phyloP scores from a whole-genome alignment of 2,888 invertebrate genomes.

The Unio delphinus region DNA sequence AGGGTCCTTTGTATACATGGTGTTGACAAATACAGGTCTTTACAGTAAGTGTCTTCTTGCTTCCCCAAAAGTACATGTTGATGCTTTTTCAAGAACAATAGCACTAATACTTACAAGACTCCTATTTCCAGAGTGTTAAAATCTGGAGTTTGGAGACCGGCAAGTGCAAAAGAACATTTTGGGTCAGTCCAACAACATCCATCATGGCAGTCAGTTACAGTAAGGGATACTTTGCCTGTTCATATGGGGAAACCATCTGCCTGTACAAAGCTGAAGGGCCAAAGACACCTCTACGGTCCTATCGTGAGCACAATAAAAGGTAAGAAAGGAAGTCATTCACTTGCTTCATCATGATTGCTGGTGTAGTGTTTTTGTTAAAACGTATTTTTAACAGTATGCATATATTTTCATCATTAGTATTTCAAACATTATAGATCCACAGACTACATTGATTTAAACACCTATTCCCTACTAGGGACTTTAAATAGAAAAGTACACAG shows the following conservation, averaged over 20 bases:
- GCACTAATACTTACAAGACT: too few relatives aligned
- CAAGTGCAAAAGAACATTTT: constrained; percentile 51
- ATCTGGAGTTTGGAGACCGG: constrained; percentile 59
- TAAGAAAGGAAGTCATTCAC: constrained; percentile 10
- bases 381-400: too few relatives aligned
- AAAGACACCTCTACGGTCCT: constrained; percentile 53
- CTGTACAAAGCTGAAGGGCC: constrained; percentile 53
- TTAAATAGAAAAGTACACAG: too few relatives aligned
- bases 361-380: background rate
- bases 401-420: too few relatives aligned
- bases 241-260: constrained; percentile 60
- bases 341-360: background rate
- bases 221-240: constrained; percentile 60
- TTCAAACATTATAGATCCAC: too few relatives aligned
- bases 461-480: too few relatives aligned
- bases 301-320: constrained; percentile 43
- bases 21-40: too few relatives aligned
- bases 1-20: too few relatives aligned
- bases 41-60: too few relatives aligned
- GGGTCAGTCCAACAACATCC: constrained; percentile 58
- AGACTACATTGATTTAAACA: too few relatives aligned
- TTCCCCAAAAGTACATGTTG: too few relatives aligned
- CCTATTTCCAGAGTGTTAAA: constrained; percentile 57
- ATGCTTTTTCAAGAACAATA: too few relatives aligned
- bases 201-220: constrained; percentile 66